Base-by-base conservation (phyloP, 2,888 invertebrate species). In the Catocala nupta region DNA sequence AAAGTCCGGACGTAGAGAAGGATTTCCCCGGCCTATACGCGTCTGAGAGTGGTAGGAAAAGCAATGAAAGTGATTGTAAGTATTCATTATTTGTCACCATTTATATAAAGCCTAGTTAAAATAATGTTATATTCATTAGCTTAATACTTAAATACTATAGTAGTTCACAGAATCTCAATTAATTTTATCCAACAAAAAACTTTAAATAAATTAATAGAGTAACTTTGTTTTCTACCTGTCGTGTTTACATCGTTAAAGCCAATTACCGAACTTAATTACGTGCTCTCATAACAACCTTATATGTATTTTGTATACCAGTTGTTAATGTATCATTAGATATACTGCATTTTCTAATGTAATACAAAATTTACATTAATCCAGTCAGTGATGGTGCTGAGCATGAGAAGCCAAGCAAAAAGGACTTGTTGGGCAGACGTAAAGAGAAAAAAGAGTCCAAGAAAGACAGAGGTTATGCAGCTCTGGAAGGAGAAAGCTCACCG, bases 401-500 rank as follows among this genome's bases (percentile, higher is more conserved):
- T 85, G 97, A 97, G 54, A 96, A 96, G 83, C 95, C 96, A 57
- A 96, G 96, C 72, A 97, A 97, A 81, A 97, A 97, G 81, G 97
- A 97, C 81, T 92, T 97, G 52, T 90, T 97, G 76, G 97, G 97
- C 0, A 96, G 97, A 70, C 95, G 96, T 0, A 98, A 97, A 83
- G 98, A 98, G 61, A 97, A 97, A 78, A 98, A 98, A 86, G 98
- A 97, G 80, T 95, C 96, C 49, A 97, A 97, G 82, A 93, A 93
- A 88, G 98, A 98, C 82, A 95, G 97, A 78, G 98, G 98, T 2
- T 99, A 99, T 95, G 98, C 98, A 53, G 98, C 98, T 33, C 94
- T 99, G 77, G 98, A 98, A 90, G 98, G 98, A 48, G 98, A 98
- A 89, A 98, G 98, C 83, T 98, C 98, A 0, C 98, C 97, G 5